These are phyloP conservation scores for Eira barbara DNA, from an alignment of 2,113 vertebrate species.

Conservation along the genomic window DNA sequence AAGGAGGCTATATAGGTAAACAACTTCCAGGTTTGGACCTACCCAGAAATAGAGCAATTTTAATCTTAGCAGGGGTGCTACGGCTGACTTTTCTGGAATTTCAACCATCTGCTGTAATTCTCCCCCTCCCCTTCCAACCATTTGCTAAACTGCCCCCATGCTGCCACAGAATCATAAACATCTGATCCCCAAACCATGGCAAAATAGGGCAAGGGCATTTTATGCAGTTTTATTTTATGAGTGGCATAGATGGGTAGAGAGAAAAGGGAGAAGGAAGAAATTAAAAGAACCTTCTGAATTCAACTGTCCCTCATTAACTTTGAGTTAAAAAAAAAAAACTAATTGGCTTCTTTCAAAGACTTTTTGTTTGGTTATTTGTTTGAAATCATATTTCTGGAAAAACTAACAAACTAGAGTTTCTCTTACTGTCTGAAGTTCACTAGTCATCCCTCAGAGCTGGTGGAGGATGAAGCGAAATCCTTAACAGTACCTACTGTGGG, in stretches of 20 bases:
- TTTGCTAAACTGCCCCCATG: slow-evolving; percentile 16
- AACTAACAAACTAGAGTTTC: background rate
- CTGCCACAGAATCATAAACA: slow-evolving; percentile 44
- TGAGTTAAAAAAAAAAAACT: background rate
- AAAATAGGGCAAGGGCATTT: background rate
- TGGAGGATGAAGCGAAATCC: background rate
- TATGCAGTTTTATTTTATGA: background rate
- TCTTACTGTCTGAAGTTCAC: background rate
- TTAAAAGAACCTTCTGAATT: background rate
- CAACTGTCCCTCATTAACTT: background rate
- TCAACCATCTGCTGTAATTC: slow-evolving; percentile 43
- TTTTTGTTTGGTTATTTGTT: background rate
- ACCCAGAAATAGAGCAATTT: slow-evolving; percentile 49
- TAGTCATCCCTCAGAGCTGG: background rate
- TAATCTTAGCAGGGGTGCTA: background rate
- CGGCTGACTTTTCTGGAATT: slow-evolving; percentile 60
- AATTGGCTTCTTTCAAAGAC: slow-evolving; percentile 20
- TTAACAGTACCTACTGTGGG: background rate
- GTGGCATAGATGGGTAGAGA: background rate
- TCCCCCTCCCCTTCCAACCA: background rate
- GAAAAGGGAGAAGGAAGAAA: background rate
- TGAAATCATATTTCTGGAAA: background rate
- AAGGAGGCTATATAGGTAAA: background rate
- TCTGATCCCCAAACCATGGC: background rate
- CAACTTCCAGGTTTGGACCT: slow-evolving; percentile 42